A percentile compares a stretch with the other conserved stretches of the same genome.
Conservation (phyloP, 1,140 invertebrate genomes). For the Megalonaias nervosa region DNA sequence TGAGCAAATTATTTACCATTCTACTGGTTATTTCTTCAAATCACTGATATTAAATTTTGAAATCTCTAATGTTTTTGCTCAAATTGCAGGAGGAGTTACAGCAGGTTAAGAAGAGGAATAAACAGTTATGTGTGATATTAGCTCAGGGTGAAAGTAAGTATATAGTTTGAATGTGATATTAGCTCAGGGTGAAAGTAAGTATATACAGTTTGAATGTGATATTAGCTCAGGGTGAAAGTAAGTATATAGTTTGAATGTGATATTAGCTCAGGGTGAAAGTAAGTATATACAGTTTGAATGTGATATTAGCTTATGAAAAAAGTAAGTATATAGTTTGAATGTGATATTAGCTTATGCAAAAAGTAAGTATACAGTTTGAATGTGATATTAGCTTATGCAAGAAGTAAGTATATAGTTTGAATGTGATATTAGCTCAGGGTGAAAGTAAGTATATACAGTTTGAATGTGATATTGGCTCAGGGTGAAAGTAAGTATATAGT, state of each 20-base stretch:
- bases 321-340: conserved; percentile 74
- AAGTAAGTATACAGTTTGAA: conserved; percentile 84
- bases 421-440: too few species aligned
- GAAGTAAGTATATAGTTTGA: conserved; percentile 80
- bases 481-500: too few species aligned
- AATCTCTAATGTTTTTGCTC: background rate
- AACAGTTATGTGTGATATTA: conserved; percentile 83
- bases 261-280: conserved; percentile 77
- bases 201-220: conserved; percentile 84
- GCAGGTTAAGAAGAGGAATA: conserved; percentile 84
- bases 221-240: conserved; percentile 85
- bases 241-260: conserved; percentile 55
- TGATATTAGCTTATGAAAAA: conserved; percentile 84
- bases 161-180: background rate
- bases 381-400: conserved; percentile 82
- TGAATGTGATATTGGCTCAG: too few species aligned
- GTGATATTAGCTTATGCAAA: conserved; percentile 71
- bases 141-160: conserved; percentile 84
- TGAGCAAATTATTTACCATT: too few species aligned
- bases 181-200: conserved; percentile 80
- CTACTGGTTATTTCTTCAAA: too few species aligned
- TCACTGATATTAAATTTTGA: too few species aligned
- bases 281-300: conserved; percentile 84
- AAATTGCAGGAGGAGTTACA: conserved; percentile 76
- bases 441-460: too few species aligned